Evolutionary conservation across 1,140 invertebrate species (phyloP).

Genomic region (Apocrypta bakeri): DNA sequence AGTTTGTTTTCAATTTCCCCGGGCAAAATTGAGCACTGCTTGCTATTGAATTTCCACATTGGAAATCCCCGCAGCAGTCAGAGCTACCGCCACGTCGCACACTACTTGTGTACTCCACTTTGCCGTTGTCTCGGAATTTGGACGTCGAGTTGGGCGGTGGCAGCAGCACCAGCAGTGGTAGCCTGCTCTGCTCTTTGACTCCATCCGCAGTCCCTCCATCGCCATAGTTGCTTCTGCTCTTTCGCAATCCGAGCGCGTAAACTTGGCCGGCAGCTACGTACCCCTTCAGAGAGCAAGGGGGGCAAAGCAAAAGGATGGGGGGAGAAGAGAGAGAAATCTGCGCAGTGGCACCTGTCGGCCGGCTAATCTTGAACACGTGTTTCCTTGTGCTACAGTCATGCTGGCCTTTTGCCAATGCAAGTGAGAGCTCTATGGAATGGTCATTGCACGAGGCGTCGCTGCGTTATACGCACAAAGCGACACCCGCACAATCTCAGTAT

Average conservation of each 20-base stretch:
- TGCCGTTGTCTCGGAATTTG: conserved; percentile 34
- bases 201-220: not conserved
- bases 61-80: not conserved
- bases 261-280: not conserved
- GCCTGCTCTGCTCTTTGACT: conserved; percentile 9
- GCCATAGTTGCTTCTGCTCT: not conserved
- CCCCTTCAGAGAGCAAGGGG: no score
- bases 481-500: not conserved
- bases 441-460: not conserved
- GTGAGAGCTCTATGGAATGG: conserved; percentile 35
- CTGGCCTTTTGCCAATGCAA: conserved; percentile 65
- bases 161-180: not conserved
- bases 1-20: not conserved
- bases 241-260: conserved; percentile 2
- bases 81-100: not conserved
- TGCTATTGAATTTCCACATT: conserved; percentile 23
- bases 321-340: not conserved
- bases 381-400: conserved; percentile 59
- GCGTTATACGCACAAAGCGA: conserved; percentile 32
- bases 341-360: conserved; percentile 68
- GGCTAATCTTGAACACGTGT: conserved; percentile 72
- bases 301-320: no score
- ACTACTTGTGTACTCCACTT: conserved; percentile 1
- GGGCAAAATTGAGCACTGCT: not conserved
- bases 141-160: conserved; percentile 5